These are phyloP conservation scores for Athalia rosae DNA, from an alignment of 2,888 invertebrate genomes.

Conservation along the genomic window DNA sequence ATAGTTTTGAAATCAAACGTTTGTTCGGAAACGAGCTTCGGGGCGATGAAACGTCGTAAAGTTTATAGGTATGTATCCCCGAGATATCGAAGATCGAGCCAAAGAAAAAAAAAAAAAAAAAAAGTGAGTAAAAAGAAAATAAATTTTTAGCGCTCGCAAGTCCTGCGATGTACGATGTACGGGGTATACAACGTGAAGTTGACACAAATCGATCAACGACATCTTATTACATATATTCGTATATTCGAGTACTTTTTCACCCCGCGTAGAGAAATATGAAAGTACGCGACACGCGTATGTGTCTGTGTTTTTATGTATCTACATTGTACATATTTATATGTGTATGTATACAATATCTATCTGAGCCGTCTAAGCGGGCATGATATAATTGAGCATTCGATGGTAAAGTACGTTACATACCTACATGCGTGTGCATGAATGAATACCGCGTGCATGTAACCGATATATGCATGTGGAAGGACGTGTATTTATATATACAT, in stretches of 20 bases:
- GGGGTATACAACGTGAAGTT: not conserved
- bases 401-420: slow-evolving; percentile 29
- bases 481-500: not conserved
- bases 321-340: too few relatives aligned
- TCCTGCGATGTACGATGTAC: too few relatives aligned
- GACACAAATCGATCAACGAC: not conserved
- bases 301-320: too few relatives aligned
- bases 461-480: not conserved
- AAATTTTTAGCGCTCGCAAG: slow-evolving; percentile 7
- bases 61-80: not conserved
- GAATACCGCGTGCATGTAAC: not conserved
- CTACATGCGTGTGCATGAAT: too few relatives aligned
- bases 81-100: not conserved
- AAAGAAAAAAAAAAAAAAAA: too few relatives aligned
- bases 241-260: not conserved
- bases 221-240: too few relatives aligned
- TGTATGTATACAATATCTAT: not conserved
- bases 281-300: not conserved
- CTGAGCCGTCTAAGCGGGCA: slow-evolving; percentile 42
- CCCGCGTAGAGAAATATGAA: not conserved
- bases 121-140: too few relatives aligned
- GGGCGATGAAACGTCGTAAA: slow-evolving; percentile 13
- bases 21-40: not conserved
- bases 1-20: too few relatives aligned
- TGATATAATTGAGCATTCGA: slow-evolving; percentile 46